Percentiles rank a stretch among this genome's conserved stretches.
These are phyloP conservation scores for Drosophila pandora DNA, from an alignment of 1,140 invertebrate species.

Conservation along the genomic window DNA sequence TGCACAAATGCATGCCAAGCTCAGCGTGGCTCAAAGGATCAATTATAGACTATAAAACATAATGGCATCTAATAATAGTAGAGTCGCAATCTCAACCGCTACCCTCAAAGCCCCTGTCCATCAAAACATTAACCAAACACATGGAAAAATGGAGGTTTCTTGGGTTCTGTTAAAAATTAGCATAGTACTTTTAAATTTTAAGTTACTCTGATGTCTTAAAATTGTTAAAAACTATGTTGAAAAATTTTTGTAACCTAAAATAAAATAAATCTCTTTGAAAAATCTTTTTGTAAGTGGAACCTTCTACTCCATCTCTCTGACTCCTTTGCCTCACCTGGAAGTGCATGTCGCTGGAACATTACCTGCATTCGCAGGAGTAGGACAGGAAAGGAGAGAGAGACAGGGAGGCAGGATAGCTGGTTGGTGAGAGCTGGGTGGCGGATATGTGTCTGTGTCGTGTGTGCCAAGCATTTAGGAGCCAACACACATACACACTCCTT, in stretches of 20 bases:
- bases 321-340: slow-evolving; percentile 21
- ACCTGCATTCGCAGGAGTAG: slow-evolving; percentile 35
- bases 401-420: slow-evolving; percentile 26
- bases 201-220: neutral
- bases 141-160: neutral
- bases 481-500: slow-evolving; percentile 2
- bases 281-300: slow-evolving; percentile 9
- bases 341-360: slow-evolving; percentile 76
- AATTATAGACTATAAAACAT: slow-evolving; percentile 83
- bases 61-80: slow-evolving; percentile 83
- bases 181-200: no score
- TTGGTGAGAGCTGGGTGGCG: slow-evolving; percentile 49
- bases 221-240: neutral
- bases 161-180: no score
- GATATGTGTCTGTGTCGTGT: slow-evolving; percentile 74
- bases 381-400: neutral
- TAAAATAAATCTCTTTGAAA: neutral
- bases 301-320: neutral
- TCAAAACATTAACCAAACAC: slow-evolving; percentile 4
- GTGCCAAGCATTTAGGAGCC: slow-evolving; percentile 66
- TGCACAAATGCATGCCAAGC: slow-evolving; percentile 55
- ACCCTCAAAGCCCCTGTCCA: slow-evolving; percentile 1
- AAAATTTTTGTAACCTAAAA: neutral
- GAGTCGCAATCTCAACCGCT: slow-evolving; percentile 66
- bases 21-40: slow-evolving; percentile 73